Percentiles rank a stretch among this genome's conserved stretches.
These are phyloP conservation scores for Zoanthus sansibaricus DNA, from an alignment of 92 coral and sea anemone genomes.

Conservation along the genomic window DNA sequence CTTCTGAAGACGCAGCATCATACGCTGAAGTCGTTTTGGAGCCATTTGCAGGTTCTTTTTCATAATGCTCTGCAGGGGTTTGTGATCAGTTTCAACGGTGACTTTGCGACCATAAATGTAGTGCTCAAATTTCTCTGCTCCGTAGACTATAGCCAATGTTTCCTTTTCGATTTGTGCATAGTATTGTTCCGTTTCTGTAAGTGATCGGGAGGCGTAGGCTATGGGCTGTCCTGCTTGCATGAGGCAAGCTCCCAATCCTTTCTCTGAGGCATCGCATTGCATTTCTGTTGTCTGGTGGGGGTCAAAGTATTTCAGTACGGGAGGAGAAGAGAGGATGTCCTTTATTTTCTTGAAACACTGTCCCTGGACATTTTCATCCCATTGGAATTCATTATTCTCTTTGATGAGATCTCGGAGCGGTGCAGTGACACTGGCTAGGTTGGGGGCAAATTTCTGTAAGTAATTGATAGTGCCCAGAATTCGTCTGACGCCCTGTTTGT, in stretches of 20 bases:
- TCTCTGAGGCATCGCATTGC: no score
- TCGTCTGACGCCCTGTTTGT: no score
- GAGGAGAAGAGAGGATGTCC: constrained; percentile 44
- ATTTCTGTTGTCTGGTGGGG: constrained; percentile 14
- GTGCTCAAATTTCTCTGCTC: neutral
- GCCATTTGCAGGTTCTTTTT: constrained; percentile 56
- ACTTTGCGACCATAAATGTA: constrained; percentile 54
- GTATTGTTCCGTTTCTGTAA: constrained; percentile 8
- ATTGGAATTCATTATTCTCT: neutral
- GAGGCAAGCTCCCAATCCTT: no score
- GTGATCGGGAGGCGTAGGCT: neutral
- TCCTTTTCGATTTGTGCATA: constrained; percentile 24
- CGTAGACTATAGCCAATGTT: constrained; percentile 41
- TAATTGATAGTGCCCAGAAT: no score
- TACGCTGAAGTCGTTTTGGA: constrained; percentile 58
- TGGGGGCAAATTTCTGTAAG: no score
- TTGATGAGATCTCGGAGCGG: constrained; percentile 11
- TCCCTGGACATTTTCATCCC: constrained; percentile 31
- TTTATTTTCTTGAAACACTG: constrained; percentile 49
- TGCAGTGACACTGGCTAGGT: no score
- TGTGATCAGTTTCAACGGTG: no score
- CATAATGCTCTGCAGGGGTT: no score
- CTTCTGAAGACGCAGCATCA: constrained; percentile 60
- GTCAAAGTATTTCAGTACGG: constrained; percentile 47
- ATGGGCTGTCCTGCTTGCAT: constrained; percentile 33